Evolutionary conservation across 2,113 vertebrate species (phyloP), one percentile per base, ranked within the genome.

Genomic region (Tetrao urogallus): DNA sequence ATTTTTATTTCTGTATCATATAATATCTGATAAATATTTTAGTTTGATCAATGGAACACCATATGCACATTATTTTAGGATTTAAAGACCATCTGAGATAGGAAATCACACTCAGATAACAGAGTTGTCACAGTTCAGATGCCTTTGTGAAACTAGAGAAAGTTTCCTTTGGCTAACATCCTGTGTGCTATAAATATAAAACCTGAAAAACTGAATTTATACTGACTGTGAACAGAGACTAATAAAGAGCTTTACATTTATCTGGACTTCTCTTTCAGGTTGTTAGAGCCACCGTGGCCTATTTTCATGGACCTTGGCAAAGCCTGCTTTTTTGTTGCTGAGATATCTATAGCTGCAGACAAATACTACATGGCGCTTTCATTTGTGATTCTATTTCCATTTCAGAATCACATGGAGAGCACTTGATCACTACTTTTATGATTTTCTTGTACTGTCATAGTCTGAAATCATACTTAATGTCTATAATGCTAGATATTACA

Each of bases 241-340:
- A 56, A 83, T 74, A 74, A 74, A 91, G 82, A 71, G 60, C 56
- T 92, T 93, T 83, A 72, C 83, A 93, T 80, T 95, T 83, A 92
- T 90, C 80, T 93, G 80, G 80, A 92, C 94, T 95, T 93, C 86
- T 57, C 90, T 91, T 94, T 90, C 82, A 86, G 76, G n/a, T 38
- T 78, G 36, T 74, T 64, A 77, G n/a, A 94, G 24, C 16, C 82
- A 85, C 45, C 7, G 7, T 50, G 88, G 60, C 92, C 88, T 95
- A 81, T 94, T 96, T 96, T 86, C 65, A 71, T 67, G 69, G 38
- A 86, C 88, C 72, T 64, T 83, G 82, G 67, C 42, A 83, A 93
- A 73, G 80, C 69, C 65, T 90, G 16, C 61, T 77, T 90, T 50
- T 28, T 67, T 91, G 38, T 71, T 66, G n/a, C 60, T 93, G 83